Base-by-base conservation (phyloP, 2,888 invertebrate genomes). In the Panopea generosa region DNA sequence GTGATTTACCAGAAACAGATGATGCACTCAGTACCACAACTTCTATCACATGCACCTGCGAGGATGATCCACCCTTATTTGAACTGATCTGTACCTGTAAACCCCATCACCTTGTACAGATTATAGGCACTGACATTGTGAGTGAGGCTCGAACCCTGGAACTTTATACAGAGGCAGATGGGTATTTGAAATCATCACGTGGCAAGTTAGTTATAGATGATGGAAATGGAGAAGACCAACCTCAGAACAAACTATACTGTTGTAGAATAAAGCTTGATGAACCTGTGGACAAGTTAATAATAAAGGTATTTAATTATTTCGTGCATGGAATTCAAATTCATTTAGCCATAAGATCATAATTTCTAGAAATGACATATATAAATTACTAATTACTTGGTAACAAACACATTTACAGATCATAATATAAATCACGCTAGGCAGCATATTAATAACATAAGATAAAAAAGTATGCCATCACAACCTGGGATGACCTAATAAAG, bases 91-190 rank as follows among this genome's bases (percentile, higher is more conserved):
- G 63, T 20, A 40, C 27, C 2, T 82, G 81, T 62, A 84, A 77
- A 40, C 75, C 79, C 16, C 61, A 79, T 26, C 60, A 75, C 29
- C 47, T 68, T 22, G 70, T 84, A 3, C 62, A 63, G 9, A 62
- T 84, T 11, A 53, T 53, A 3, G 71, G 73, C 26, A 43, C 75
- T 1, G 55, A 71, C 14, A 71, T 84, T 11, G 57, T 75, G 20
- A 82, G 77, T 56, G 81, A 79, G 45, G 71, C 75, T 11, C 52
- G 73, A 18, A 71, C 70, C 0, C 22, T 84, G 4, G 84, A 84
- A 43, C 26, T 73, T 1, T 84, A 82, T 55, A 71, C 69, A 4
- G 52, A 70, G 6, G 33, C 29, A n/a, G 84, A 82, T 33, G 82
- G 79, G 0, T 84, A 84, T 61, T 26, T 84, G 27, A 26, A 52